Evolutionary conservation across 2,888 invertebrate species (phyloP).

Genomic region (Apotomis capreana): DNA sequence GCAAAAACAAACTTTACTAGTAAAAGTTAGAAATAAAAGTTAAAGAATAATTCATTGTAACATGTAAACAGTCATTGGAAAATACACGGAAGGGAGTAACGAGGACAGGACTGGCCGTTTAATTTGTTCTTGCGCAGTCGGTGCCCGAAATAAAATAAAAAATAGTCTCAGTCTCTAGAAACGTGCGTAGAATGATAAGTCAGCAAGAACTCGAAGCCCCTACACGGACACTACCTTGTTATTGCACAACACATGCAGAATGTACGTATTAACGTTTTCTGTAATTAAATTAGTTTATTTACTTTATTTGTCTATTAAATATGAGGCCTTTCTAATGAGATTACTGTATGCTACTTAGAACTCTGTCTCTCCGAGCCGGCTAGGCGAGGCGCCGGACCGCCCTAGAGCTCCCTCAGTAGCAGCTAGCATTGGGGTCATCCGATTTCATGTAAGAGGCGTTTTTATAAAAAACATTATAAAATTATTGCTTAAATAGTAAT

Average conservation of each 20-base stretch:
- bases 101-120: background rate
- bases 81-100: background rate
- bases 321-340: slow-evolving; percentile 57
- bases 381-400: slow-evolving; percentile 49
- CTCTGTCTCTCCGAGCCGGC: slow-evolving; percentile 57
- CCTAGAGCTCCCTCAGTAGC: slow-evolving; percentile 46
- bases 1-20: slow-evolving; percentile 1
- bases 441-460: slow-evolving; percentile 39
- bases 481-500: slow-evolving; percentile 78
- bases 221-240: slow-evolving; percentile 69
- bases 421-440: slow-evolving; percentile 46
- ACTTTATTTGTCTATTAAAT: slow-evolving; percentile 57
- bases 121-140: slow-evolving; percentile 48
- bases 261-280: slow-evolving; percentile 75
- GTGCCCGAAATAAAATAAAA: slow-evolving; percentile 49
- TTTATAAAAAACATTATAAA: slow-evolving; percentile 67
- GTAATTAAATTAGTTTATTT: slow-evolving; percentile 44
- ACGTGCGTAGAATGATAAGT: slow-evolving; percentile 59
- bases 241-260: slow-evolving; percentile 81
- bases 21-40: background rate
- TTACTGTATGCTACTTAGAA: slow-evolving; percentile 55
- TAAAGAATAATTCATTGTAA: slow-evolving; percentile 15
- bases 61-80: slow-evolving; percentile 3
- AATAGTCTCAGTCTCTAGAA: slow-evolving; percentile 67
- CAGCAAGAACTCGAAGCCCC: slow-evolving; percentile 65